Base-by-base conservation (phyloP, 2,797 vertebrate genomes). In the Pristis pectinata region DNA sequence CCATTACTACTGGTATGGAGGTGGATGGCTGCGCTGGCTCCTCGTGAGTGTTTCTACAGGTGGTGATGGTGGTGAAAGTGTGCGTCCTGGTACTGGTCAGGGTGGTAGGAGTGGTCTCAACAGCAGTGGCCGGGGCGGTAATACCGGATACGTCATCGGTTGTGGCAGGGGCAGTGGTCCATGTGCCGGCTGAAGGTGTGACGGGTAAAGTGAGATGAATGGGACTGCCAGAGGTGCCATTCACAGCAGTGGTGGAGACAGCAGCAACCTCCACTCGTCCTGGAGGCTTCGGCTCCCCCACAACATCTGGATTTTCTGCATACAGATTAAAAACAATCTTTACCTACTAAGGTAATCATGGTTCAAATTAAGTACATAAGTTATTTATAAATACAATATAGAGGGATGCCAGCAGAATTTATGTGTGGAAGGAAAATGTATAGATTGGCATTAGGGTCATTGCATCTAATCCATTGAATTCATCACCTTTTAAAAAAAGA, bases 291-390 rank as follows among this genome's bases (percentile, higher is more conserved):
- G 59, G 83, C 56, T 87, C 83, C 30, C 11, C 10, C 82, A 85
- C 82, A 56, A 56, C 82, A 30, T 44, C 49, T 85, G 82, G 49
- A 44, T 85, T 85, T 56, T 27, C 82, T 85, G 82, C 53, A 85
- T 76, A 76, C 80, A 85, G 49, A 85, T 80, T 85, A 53, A 53
- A 85, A 85, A 56, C n/a, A 30, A 85, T 56, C 82, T 85, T 83
- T 83, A 83, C 83, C 41, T 83, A 83, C 80, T 56, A 82, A 85
- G 44, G 30, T 56, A 85, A 85, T 9, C 49, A 85, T 85, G 49
- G 2, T 56, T 53, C 82, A 85, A 53, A 85, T 53, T 56, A 85
- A 85, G 30, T 85, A 30, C 83, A 49, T 83, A 13, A 85, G n/a
- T 22, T 80, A 85, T 85, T 53, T 5, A 53, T 56, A 85, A 49